phyloP scores from a whole-genome alignment of 1,140 invertebrate species.

The Protaetia brevitarsis region DNA sequence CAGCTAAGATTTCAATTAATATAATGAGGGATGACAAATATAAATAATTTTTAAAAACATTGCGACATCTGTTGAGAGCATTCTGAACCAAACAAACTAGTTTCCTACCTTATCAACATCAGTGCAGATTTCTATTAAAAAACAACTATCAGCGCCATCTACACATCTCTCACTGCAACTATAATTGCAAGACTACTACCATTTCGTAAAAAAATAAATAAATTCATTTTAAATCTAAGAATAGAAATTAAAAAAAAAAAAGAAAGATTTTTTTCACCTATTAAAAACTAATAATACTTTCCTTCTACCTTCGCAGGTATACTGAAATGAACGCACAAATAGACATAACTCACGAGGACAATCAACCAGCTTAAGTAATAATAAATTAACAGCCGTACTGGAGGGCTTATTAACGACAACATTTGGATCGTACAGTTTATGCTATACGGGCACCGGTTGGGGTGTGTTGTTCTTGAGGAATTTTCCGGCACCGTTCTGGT shows the following conservation, averaged over 20 bases:
- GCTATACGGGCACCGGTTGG: conserved; percentile 11
- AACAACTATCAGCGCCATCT: no score
- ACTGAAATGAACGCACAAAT: neutral
- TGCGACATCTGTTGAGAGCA: no score
- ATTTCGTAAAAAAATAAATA: neutral
- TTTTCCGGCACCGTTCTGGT: neutral
- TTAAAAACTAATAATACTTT: conserved; percentile 21
- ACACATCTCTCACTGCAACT: neutral
- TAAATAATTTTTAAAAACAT: no score
- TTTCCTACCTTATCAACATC: no score
- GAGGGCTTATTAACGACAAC: neutral
- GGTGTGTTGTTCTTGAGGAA: neutral
- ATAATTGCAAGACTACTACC: neutral
- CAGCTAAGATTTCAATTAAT: no score
- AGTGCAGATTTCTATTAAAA: no score
- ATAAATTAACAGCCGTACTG: conserved; percentile 4
- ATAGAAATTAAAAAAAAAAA: neutral
- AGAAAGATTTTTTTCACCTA: neutral
- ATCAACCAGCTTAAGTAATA: neutral
- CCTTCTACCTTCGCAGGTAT: conserved; percentile 18
- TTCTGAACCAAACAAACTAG: no score
- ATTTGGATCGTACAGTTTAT: neutral
- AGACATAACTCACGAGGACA: neutral
- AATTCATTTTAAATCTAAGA: neutral
- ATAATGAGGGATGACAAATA: no score